Conservation (phyloP, 2,888 invertebrate species). For the Zhuqinia jingwanae region DNA sequence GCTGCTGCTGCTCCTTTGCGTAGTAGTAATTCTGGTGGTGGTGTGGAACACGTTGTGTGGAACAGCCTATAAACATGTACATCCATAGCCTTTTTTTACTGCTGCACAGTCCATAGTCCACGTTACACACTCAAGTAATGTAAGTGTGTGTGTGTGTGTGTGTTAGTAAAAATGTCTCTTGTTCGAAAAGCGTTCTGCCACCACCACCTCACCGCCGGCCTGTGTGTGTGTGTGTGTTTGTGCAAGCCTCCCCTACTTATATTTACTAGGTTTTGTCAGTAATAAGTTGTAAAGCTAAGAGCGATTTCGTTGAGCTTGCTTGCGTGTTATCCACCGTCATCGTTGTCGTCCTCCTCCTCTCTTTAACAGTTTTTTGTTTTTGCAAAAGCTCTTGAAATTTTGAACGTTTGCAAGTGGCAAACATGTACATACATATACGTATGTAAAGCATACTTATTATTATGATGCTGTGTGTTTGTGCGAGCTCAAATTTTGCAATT, state of each 20-base stretch:
- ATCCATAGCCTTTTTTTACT: neutral
- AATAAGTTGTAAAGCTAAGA: neutral
- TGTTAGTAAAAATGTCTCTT: neutral
- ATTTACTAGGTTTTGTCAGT: no score
- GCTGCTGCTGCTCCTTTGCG: neutral
- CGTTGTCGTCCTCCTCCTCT: no score
- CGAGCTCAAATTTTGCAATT: neutral
- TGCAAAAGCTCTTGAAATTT: neutral
- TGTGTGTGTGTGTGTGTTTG: no score
- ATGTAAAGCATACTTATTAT: neutral
- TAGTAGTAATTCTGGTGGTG: neutral
- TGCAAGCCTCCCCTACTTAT: no score
- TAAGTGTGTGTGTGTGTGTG: neutral
- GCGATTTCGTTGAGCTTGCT: neutral
- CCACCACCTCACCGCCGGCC: no score
- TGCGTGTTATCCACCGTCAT: neutral
- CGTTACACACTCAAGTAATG: neutral
- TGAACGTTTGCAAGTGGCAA: neutral
- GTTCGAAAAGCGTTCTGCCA: no score
- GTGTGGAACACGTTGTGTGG: conserved; percentile 22
- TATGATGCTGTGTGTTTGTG: neutral
- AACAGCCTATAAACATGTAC: conserved; percentile 11
- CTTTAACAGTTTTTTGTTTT: neutral
- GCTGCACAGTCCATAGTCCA: neutral
- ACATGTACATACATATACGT: neutral